Conservation (phyloP, 2,113 vertebrate species). For the Plectropomus leopardus region DNA sequence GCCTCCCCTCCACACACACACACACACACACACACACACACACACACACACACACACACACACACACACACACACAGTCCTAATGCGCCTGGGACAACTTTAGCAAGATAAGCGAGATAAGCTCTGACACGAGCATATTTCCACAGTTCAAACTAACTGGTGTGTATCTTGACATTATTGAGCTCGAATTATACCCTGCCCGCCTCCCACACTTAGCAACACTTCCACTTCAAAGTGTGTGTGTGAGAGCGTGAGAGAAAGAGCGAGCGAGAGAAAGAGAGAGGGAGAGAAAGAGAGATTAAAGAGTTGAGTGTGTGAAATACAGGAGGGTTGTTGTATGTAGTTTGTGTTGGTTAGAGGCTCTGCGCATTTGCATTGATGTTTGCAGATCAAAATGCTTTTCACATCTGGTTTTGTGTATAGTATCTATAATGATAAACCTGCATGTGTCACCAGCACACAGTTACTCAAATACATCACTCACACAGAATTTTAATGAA, state of each 20-base stretch:
- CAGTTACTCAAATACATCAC: not conserved
- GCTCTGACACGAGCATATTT: constrained; percentile 67
- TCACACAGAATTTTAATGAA: constrained; percentile 39
- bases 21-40: too few relatives aligned
- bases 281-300: constrained; percentile 26
- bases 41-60: too few relatives aligned
- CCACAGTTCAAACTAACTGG: constrained; percentile 63
- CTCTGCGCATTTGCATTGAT: constrained; percentile 45
- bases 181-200: constrained; percentile 61
- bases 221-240: constrained; percentile 67
- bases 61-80: constrained; percentile 31
- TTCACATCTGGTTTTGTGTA: constrained; percentile 7
- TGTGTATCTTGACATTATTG: constrained; percentile 71
- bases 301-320: constrained; percentile 41
- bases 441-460: constrained; percentile 21
- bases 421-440: constrained; percentile 34
- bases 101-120: constrained; percentile 57
- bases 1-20: constrained; percentile 36
- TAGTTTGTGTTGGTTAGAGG: constrained; percentile 49
- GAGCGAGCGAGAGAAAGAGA: constrained; percentile 12
- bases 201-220: constrained; percentile 66
- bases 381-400: constrained; percentile 29
- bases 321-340: not conserved
- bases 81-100: constrained; percentile 67
- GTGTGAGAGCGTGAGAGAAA: not conserved